Conservation (phyloP, 1,140 invertebrate genomes). For the Chlorops oryzae region DNA sequence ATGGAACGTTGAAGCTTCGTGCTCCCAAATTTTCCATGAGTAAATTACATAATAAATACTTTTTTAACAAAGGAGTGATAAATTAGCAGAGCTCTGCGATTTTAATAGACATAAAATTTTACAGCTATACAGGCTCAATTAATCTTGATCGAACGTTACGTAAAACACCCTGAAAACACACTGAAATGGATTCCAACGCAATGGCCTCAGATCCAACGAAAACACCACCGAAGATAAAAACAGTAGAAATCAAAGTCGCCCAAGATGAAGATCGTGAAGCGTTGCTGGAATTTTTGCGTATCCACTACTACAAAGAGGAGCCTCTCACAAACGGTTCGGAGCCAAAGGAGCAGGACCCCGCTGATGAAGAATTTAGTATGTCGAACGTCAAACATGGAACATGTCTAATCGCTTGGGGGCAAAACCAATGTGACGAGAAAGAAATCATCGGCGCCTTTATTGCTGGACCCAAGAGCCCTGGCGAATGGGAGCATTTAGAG, state of each 20-base stretch:
- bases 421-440: neutral
- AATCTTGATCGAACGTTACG: neutral
- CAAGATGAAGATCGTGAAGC: constrained; percentile 6
- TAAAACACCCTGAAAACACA: neutral
- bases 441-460: constrained; percentile 12
- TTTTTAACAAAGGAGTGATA: neutral
- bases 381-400: constrained; percentile 11
- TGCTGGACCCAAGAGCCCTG: constrained; percentile 13
- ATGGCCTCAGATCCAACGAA: too few relatives aligned
- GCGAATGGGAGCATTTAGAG: constrained; percentile 14
- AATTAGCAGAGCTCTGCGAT: neutral
- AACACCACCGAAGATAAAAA: neutral
- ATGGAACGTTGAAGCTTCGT: neutral
- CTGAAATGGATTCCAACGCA: neutral
- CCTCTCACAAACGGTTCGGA: constrained; percentile 17
- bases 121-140: neutral
- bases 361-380: constrained; percentile 17
- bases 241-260: constrained; percentile 11
- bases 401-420: constrained; percentile 11
- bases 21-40: neutral
- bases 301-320: constrained; percentile 17
- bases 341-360: constrained; percentile 14
- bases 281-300: constrained; percentile 15
- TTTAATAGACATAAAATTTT: too few relatives aligned
- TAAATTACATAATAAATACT: neutral